Base-by-base conservation (phyloP, 2,888 invertebrate species). In the Drosophila paranaensis region DNA sequence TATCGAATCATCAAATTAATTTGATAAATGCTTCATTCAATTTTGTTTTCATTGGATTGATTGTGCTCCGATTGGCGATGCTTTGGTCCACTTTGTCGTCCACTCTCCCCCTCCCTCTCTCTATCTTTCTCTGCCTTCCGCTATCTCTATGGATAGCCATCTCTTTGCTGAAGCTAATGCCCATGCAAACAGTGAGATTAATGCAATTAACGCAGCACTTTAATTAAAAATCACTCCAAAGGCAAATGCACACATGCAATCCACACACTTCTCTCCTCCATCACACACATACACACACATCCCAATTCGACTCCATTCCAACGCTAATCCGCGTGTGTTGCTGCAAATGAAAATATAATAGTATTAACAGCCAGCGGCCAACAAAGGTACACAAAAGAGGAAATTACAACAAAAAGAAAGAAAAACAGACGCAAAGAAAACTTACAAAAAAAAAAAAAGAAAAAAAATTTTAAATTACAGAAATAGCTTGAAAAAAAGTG, bases 151-250 rank as follows among this genome's bases (percentile, higher is more conserved):
- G 20, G 51, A 8, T 14, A 45, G 45, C n/a, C 37, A n/a, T 33
- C 42, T 42, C 50, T 43, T 50, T 35, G 42, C 35, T 61, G 54
- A 30, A 64, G 30, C 66, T 71, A 60, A 57, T 71, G 68, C 65
- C 64, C 68, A 40, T 55, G 64, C 66, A 89, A 81, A 76, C 66
- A 73, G 48, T 74, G 74, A 69, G 82, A 89, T 89, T 84, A 84
- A 84, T 88, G 88, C 79, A 88, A 90, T 90, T 88, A 86, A 86
- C 88, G 81, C 75, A 68, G 69, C 72, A 74, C 76, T 86, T 86
- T 90, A 90, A 86, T 89, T 86, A 89, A 86, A 80, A 88, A 89
- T 71, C 78, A 71, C 62, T 80, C 73, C 68, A 68, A 72, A 74
- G 62, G 65, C 60, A 62, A 68, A 69, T 51, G 57, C 68, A 68